Conservation (phyloP, 2,888 invertebrate species). For the Halictus ligatus region DNA sequence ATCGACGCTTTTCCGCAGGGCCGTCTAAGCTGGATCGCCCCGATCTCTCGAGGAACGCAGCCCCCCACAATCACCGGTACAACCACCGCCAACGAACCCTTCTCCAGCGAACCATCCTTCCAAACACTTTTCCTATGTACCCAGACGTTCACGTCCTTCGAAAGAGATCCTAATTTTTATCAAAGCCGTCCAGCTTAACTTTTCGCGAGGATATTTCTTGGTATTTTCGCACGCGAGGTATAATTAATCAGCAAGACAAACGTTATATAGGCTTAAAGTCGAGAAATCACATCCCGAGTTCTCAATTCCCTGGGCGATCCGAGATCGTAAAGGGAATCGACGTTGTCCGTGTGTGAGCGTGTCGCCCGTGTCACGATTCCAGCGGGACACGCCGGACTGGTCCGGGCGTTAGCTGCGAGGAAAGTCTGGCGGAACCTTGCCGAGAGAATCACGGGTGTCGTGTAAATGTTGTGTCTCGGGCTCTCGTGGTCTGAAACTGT, state of each 20-base stretch:
- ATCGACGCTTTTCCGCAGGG: constrained; percentile 32
- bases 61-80: constrained; percentile 9
- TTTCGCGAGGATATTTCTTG: constrained; percentile 82
- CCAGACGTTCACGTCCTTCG: constrained; percentile 79
- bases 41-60: constrained; percentile 15
- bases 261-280: constrained; percentile 68
- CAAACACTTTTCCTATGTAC: constrained; percentile 57
- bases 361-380: constrained; percentile 50
- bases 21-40: constrained; percentile 25
- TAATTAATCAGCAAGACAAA: constrained; percentile 70
- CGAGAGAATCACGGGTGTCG: background rate
- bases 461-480: background rate
- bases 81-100: constrained; percentile 4
- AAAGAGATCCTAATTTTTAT: constrained; percentile 83
- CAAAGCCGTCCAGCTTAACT: constrained; percentile 84
- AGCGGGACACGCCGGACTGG: constrained; percentile 24
- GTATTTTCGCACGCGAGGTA: constrained; percentile 83
- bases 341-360: constrained; percentile 54
- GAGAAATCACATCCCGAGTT: constrained; percentile 64
- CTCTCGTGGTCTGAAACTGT: background rate
- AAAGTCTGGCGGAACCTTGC: background rate
- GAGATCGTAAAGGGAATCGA: constrained; percentile 18
- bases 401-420: constrained; percentile 13
- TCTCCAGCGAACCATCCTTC: constrained; percentile 55
- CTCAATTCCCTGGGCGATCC: constrained; percentile 41